phyloP scores from a whole-genome alignment of 2,113 vertebrate genomes.

The Mustela nigripes region DNA sequence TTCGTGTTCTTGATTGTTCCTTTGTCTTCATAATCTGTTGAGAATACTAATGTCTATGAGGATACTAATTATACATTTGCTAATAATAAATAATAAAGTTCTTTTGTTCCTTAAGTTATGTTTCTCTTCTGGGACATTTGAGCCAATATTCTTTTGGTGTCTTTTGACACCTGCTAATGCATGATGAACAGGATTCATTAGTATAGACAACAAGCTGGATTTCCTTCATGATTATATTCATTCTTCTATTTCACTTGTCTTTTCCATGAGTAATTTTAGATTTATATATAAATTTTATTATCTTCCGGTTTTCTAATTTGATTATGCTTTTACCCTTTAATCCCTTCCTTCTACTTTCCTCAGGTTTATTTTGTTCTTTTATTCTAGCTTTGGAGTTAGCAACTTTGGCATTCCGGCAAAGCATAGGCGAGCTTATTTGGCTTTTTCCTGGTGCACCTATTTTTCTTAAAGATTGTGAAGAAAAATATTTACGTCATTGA shows the following conservation, averaged over 20 bases:
- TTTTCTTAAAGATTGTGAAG: not conserved
- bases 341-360: not conserved
- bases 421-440: not conserved
- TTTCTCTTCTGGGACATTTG: not conserved
- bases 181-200: not conserved
- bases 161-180: not conserved
- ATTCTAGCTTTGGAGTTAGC: not conserved
- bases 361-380: not conserved
- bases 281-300: not conserved
- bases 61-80: not conserved
- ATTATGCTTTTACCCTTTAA: not conserved
- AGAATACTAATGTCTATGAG: constrained; percentile 34
- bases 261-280: constrained; percentile 11
- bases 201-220: not conserved
- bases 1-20: not conserved
- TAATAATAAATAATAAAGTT: not conserved
- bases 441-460: not conserved
- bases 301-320: constrained; percentile 41
- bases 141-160: not conserved
- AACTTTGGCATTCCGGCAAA: not conserved
- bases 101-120: not conserved
- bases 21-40: constrained; percentile 29
- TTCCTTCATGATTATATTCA: not conserved
- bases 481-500: not conserved
- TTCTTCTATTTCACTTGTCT: not conserved